Conservation (phyloP, 2,797 vertebrate species). For the Ciconia nigra region DNA sequence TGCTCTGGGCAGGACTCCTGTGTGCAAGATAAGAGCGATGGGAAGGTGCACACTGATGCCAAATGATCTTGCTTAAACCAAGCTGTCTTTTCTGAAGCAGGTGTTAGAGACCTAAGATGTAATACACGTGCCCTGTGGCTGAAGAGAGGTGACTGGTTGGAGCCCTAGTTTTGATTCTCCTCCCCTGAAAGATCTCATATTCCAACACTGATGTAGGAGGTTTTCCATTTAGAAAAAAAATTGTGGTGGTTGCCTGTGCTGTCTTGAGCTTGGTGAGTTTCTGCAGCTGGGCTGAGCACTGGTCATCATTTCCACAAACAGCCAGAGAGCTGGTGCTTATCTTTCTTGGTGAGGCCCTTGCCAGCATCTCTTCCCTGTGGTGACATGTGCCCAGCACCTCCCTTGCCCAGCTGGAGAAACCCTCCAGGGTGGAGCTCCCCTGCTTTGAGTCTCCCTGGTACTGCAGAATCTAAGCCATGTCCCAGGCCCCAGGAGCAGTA, state of each 20-base stretch:
- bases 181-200: neutral
- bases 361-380: neutral
- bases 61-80: neutral
- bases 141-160: neutral
- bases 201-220: neutral
- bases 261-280: constrained; percentile 10
- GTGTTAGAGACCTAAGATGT: neutral
- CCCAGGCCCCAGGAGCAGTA: neutral
- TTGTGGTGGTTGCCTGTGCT: constrained; percentile 53
- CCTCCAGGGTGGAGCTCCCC: neutral
- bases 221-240: neutral
- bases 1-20: neutral
- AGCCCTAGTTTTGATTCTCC: neutral
- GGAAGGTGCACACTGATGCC: neutral
- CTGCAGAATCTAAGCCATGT: neutral
- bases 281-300: neutral
- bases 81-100: neutral
- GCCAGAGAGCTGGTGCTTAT: neutral
- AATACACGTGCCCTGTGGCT: neutral
- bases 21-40: neutral
- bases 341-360: neutral
- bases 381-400: neutral
- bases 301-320: neutral
- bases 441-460: neutral
- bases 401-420: neutral